Percentiles rank a stretch among this genome's conserved stretches.
These are phyloP conservation scores for Crenuchus spilurus DNA, from an alignment of 2,797 vertebrate genomes.

Conservation along the genomic window DNA sequence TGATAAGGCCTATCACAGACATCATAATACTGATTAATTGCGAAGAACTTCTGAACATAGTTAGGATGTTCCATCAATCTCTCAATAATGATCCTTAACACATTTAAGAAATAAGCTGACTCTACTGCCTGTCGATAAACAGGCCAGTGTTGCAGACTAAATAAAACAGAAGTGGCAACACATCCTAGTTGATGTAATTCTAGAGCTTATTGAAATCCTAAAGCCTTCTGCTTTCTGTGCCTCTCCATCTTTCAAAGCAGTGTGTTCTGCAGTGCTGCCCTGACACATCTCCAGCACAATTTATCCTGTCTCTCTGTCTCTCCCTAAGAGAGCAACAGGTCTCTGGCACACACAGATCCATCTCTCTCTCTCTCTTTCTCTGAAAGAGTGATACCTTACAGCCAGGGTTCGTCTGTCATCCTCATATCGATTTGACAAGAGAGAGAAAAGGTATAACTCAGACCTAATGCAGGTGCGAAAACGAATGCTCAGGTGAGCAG, in stretches of 20 bases:
- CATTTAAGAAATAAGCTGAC: too few species aligned
- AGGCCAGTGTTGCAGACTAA: too few species aligned
- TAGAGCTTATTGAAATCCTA: constrained; percentile 1
- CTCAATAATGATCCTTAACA: too few species aligned
- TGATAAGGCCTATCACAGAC: too few species aligned
- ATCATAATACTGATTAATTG: too few species aligned
- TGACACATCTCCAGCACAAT: constrained; percentile 45
- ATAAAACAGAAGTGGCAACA: neutral
- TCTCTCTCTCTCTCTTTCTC: constrained; percentile 37
- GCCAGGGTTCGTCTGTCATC: constrained; percentile 59
- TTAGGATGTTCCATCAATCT: too few species aligned
- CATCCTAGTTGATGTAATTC: constrained; percentile 1
- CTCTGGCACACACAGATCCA: constrained; percentile 56
- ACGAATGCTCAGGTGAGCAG: constrained; percentile 57
- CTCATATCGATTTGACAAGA: constrained; percentile 60
- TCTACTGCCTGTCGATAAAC: too few species aligned
- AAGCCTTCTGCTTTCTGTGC: constrained; percentile 5
- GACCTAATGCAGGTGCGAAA: constrained; percentile 61
- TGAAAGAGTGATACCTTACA: constrained; percentile 55
- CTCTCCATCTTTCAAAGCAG: neutral
- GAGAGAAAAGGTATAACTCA: constrained; percentile 59
- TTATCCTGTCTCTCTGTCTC: constrained; percentile 17
- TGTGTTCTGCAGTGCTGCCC: neutral
- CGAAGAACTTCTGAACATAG: too few species aligned
- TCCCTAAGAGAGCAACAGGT: constrained; percentile 26